Evolutionary conservation across 2,888 invertebrate genomes (phyloP).

Genomic region (Oscheius sp.): DNA sequence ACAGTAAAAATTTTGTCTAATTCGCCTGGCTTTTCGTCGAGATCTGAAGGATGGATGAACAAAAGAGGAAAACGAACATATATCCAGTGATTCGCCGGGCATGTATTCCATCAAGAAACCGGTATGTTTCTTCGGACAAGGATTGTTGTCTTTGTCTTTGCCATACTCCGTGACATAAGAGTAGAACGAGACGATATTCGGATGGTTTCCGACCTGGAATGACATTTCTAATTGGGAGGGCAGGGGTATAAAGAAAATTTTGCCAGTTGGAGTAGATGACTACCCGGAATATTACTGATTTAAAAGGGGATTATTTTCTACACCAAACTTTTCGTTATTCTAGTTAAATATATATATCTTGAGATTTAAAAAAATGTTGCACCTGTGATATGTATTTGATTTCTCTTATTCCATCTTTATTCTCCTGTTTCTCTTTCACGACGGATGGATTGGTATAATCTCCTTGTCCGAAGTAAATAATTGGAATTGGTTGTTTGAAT

Average conservation of each 20-base stretch:
- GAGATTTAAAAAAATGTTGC: no score
- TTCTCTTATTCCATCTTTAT: background rate
- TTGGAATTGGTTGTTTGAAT: background rate
- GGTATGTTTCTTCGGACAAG: background rate
- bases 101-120: conserved; percentile 8
- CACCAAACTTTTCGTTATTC: no score
- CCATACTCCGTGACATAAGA: background rate
- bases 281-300: no score
- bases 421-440: background rate
- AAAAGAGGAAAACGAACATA: background rate
- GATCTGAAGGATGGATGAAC: background rate
- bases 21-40: background rate
- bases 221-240: no score
- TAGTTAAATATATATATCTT: no score
- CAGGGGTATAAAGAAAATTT: no score
- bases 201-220: conserved; percentile 12
- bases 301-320: no score
- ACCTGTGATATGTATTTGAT: conserved; percentile 6
- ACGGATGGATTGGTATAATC: background rate
- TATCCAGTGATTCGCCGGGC: conserved; percentile 9
- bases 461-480: background rate
- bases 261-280: no score
- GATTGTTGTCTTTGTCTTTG: conserved; percentile 1
- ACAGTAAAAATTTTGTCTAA: background rate
- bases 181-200: conserved; percentile 9